These are phyloP conservation scores for Plutella xylostella DNA, from an alignment of 2,888 invertebrate species.

Conservation along the genomic window DNA sequence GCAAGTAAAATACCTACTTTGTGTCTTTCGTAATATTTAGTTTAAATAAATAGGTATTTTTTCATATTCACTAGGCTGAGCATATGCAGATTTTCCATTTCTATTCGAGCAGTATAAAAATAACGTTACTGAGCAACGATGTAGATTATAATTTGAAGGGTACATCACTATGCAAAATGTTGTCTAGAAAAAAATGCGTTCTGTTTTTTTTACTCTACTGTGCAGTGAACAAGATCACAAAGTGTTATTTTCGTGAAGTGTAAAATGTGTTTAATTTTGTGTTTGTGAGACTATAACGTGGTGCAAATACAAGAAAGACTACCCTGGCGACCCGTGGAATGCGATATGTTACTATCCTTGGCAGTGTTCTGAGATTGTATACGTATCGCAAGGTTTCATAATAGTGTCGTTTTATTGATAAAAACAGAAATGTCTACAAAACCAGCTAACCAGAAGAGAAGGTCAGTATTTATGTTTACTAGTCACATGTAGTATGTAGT, in stretches of 20 bases:
- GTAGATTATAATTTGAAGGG: too few species aligned
- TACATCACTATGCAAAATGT: too few species aligned
- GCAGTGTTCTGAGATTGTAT: conserved; percentile 70
- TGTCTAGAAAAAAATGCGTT: too few species aligned
- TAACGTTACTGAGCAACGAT: too few species aligned
- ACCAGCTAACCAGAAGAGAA: conserved; percentile 76
- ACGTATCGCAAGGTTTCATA: conserved; percentile 60
- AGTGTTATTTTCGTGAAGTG: conserved; percentile 32
- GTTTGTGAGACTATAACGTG: conserved; percentile 41
- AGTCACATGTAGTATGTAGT: too few species aligned
- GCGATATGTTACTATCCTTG: conserved; percentile 69
- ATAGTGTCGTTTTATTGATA: conserved; percentile 39
- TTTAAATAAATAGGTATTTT: too few species aligned
- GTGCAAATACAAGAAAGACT: conserved; percentile 34
- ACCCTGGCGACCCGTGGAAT: conserved; percentile 37
- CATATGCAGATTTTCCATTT: too few species aligned
- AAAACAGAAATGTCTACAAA: conserved; percentile 57
- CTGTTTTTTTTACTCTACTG: too few species aligned
- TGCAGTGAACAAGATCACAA: background rate
- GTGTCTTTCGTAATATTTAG: too few species aligned
- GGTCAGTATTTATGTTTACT: conserved; percentile 63
- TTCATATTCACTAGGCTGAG: too few species aligned
- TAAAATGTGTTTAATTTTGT: conserved; percentile 62
- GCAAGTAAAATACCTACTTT: too few species aligned
- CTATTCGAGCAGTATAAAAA: too few species aligned